Percentiles rank a stretch among this genome's conserved stretches.
Conservation (phyloP, 1,140 invertebrate species). For the Aphaenogaster ashmeadi region DNA sequence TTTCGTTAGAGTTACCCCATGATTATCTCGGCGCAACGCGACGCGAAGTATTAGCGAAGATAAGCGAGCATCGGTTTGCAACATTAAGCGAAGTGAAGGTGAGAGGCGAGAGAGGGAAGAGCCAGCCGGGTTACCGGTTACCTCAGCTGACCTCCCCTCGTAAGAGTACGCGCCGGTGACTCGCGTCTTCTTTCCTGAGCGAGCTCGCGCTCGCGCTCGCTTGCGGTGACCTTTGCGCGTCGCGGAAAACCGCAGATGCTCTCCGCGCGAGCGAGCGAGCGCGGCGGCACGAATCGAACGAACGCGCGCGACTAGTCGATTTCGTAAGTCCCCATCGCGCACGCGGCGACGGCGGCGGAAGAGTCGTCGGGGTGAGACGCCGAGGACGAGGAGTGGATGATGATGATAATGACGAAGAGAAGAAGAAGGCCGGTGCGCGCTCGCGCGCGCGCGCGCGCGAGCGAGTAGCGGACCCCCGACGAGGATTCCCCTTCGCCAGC, state of each 20-base stretch:
- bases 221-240: constrained; percentile 76
- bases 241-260: constrained; percentile 77
- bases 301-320: constrained; percentile 76
- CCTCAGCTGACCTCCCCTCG: constrained; percentile 77
- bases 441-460: too few species aligned
- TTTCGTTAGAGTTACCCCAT: background rate
- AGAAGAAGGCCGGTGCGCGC: constrained; percentile 64
- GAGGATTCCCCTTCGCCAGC: constrained; percentile 68
- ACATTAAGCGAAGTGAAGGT: constrained; percentile 73
- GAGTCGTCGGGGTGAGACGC: constrained; percentile 59
- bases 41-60: constrained; percentile 71
- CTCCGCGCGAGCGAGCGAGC: constrained; percentile 73
- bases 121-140: constrained; percentile 75
- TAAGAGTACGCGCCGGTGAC: constrained; percentile 76
- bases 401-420: constrained; percentile 73
- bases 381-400: constrained; percentile 71
- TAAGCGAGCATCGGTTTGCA: constrained; percentile 75
- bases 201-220: constrained; percentile 67
- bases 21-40: constrained; percentile 50
- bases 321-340: constrained; percentile 73
- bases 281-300: constrained; percentile 76
- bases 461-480: constrained; percentile 22
- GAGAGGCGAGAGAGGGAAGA: constrained; percentile 76
- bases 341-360: constrained; percentile 63
- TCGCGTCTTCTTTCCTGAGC: constrained; percentile 77